Evolutionary conservation across 2,113 vertebrate species (phyloP).

Genomic region (Xiphophorus maculatus): DNA sequence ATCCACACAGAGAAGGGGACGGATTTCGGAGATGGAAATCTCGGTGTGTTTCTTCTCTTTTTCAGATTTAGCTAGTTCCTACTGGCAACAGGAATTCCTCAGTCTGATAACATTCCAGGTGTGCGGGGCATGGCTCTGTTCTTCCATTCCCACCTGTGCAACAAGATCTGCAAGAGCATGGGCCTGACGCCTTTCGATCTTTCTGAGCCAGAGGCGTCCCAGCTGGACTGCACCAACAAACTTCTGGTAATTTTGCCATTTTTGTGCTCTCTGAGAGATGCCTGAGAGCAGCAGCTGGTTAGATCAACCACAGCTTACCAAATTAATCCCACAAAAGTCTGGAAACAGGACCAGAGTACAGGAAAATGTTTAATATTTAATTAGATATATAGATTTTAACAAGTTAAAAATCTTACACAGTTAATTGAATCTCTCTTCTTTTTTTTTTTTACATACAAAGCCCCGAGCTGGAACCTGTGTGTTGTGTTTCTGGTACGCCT

Average conservation of each 20-base stretch:
- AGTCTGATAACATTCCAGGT: constrained; percentile 74
- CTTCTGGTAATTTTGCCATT: constrained; percentile 82
- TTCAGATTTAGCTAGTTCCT: background rate
- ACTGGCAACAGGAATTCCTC: background rate
- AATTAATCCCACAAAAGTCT: background rate
- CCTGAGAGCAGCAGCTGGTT: background rate
- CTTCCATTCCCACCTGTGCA: constrained; percentile 96
- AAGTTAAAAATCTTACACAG: no score
- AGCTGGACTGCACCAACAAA: constrained; percentile 88
- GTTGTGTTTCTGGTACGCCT: no score
- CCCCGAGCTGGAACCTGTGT: no score
- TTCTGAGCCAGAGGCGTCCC: constrained; percentile 81
- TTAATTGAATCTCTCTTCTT: no score
- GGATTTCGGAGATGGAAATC: constrained; percentile 96
- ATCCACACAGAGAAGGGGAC: constrained; percentile 93
- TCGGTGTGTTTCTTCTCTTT: constrained; percentile 79
- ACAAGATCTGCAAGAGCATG: constrained; percentile 96
- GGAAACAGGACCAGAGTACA: background rate
- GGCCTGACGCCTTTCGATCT: constrained; percentile 90
- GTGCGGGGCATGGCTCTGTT: constrained; percentile 98
- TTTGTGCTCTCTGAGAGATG: background rate
- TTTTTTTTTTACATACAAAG: no score
- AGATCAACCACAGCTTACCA: background rate
- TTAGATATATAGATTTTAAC: no score
- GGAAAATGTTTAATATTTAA: no score